A percentile compares a stretch with the other conserved stretches of the same genome.
Conservation (phyloP, 2,113 vertebrate genomes). For the Syngnathus typhle region DNA sequence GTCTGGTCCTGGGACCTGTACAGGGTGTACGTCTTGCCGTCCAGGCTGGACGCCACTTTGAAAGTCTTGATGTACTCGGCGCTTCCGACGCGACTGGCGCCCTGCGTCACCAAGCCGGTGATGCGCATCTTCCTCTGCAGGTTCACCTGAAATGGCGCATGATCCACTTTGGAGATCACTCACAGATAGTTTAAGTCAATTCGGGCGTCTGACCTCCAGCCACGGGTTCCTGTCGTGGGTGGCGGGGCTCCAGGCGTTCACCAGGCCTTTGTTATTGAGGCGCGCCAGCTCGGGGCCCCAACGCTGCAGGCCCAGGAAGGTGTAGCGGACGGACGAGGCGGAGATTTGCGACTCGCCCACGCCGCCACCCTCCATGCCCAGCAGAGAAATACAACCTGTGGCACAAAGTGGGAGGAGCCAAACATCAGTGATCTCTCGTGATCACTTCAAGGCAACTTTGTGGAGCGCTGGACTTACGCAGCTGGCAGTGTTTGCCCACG, state of each 20-base stretch:
- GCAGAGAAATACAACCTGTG: constrained; percentile 75
- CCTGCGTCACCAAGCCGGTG: constrained; percentile 83
- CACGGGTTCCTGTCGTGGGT: constrained; percentile 85
- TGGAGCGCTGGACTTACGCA: constrained; percentile 64
- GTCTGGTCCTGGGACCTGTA: constrained; percentile 57
- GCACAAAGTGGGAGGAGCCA: not conserved
- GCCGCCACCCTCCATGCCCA: constrained; percentile 88
- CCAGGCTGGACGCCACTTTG: constrained; percentile 83
- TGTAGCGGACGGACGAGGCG: constrained; percentile 80
- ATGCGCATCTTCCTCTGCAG: constrained; percentile 82
- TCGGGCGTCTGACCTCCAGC: constrained; percentile 78
- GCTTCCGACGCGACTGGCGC: constrained; percentile 79
- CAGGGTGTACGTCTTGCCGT: constrained; percentile 75
- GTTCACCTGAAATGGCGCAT: constrained; percentile 72
- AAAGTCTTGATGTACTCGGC: constrained; percentile 81
- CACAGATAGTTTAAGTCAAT: no score
- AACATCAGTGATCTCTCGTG: no score
- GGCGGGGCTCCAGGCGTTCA: constrained; percentile 92
- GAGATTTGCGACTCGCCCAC: constrained; percentile 83
- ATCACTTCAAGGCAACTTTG: no score
- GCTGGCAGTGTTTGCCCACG: constrained; percentile 73
- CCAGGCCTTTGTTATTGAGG: constrained; percentile 83
- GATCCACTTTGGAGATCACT: not conserved
- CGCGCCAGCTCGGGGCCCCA: constrained; percentile 88
- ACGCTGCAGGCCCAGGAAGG: constrained; percentile 86